Conservation (phyloP, 2,888 invertebrate species). For the Cephus rjabovi region DNA sequence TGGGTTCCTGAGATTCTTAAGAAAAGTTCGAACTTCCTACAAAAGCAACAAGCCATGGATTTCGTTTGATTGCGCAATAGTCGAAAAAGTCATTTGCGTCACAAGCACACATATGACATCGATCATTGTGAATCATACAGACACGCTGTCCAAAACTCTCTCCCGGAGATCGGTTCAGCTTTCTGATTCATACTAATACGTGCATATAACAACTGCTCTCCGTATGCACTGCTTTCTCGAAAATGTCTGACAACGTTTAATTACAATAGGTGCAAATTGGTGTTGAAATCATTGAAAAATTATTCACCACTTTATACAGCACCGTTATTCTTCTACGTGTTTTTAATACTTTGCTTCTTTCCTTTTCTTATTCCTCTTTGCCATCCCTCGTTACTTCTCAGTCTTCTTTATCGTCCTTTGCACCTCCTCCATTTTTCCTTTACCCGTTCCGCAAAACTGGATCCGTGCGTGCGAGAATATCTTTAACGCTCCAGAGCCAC, state of each 20-base stretch:
- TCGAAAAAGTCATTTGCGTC: not conserved
- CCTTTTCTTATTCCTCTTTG: too few relatives aligned
- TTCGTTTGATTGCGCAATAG: not conserved
- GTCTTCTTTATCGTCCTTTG: too few relatives aligned
- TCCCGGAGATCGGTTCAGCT: slow-evolving; percentile 8
- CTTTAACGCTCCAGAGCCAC: too few relatives aligned
- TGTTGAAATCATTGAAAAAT: not conserved
- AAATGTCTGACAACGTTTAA: not conserved
- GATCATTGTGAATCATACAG: not conserved
- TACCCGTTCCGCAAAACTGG: too few relatives aligned
- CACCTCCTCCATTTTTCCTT: too few relatives aligned
- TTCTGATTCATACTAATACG: slow-evolving; percentile 1
- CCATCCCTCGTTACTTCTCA: too few relatives aligned
- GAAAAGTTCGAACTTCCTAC: not conserved
- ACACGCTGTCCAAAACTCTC: not conserved
- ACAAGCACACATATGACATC: not conserved
- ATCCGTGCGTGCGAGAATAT: too few relatives aligned
- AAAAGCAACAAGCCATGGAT: not conserved
- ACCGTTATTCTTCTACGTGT: not conserved
- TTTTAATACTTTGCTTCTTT: too few relatives aligned
- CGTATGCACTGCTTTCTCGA: not conserved
- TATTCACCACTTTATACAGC: not conserved
- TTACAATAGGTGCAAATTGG: not conserved
- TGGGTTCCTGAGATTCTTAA: not conserved
- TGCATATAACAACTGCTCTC: not conserved